Evolutionary conservation across 1,140 invertebrate species (phyloP).

Genomic region (Lasaia peninsularis): DNA sequence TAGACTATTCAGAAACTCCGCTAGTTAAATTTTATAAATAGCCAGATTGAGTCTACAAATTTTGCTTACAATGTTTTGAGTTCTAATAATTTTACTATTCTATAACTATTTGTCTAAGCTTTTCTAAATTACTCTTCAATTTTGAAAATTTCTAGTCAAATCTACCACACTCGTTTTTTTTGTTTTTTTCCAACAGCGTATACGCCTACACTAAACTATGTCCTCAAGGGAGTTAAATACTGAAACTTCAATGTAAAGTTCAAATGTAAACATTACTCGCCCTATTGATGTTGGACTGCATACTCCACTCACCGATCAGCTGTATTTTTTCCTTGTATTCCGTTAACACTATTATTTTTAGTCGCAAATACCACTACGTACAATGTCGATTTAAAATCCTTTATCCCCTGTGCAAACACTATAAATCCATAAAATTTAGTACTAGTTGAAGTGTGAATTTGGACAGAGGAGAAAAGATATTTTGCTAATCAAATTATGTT

Average conservation of each 20-base stretch:
- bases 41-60: slow-evolving; percentile 54
- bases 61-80: slow-evolving; percentile 39
- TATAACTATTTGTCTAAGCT: slow-evolving; percentile 49
- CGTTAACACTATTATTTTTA: slow-evolving; percentile 40
- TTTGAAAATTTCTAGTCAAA: slow-evolving; percentile 36
- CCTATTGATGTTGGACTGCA: slow-evolving; percentile 59
- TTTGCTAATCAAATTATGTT: background rate
- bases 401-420: slow-evolving; percentile 2
- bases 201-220: slow-evolving; percentile 64
- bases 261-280: slow-evolving; percentile 70
- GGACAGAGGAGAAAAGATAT: slow-evolving; percentile 4
- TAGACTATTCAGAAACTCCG: slow-evolving; percentile 55
- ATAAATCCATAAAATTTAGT: background rate
- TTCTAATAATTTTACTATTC: slow-evolving; percentile 54
- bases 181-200: slow-evolving; percentile 45
- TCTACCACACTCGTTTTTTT: slow-evolving; percentile 57
- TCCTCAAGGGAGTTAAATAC: slow-evolving; percentile 54
- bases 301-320: slow-evolving; percentile 50
- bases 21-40: slow-evolving; percentile 53
- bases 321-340: slow-evolving; percentile 47
- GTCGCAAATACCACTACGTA: slow-evolving; percentile 5
- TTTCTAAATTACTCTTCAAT: slow-evolving; percentile 36
- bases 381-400: slow-evolving; percentile 2
- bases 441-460: background rate
- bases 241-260: slow-evolving; percentile 57